Base-by-base conservation (phyloP, 2,888 invertebrate species). In the Auanema freiburgensis region DNA sequence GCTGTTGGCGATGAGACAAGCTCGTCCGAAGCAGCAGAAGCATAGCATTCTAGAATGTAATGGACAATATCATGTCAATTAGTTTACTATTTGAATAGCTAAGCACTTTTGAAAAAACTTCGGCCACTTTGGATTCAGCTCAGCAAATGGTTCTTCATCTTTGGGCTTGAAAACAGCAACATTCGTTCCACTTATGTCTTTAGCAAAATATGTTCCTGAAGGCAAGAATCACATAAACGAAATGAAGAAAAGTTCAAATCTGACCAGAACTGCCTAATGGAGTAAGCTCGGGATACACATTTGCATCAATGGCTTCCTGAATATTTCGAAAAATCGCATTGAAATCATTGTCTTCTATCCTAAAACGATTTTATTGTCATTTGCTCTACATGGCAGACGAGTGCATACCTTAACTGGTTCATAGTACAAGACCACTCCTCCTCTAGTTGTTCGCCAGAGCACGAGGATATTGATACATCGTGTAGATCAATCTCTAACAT, bases 141-240 rank as follows among this genome's bases (percentile, higher is more conserved):
- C 88, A 11, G 97, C 97, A 85, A 97, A 98, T 0, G 98, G 98
- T 85, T 99, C 98, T 85, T 99, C 98, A 86, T 99, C 96, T 87
- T 97, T 98, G 1, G 98, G 98, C 85, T 98, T 98, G 86, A 96
- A 98, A 42, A 98, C 97, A 59, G 91, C 95, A 81, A 97, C 89
- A 78, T 90, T 90, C 90, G 66, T 85, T 73, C 83, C 83, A 33
- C 90, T 88, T 61, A 89, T 88, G 87, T 93, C 93, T 87, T 93
- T 95, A 64, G 96, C 96, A 87, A 98, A 98, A 86, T 98, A 98
- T 76, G 96, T 96, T 18, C 98, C 97, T 86, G 94, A 95, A 58
- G 57, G 41, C 21, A 24, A 56, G 16, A n/a, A 42, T 18, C 8
- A 33, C 33, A 33, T 33, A 33, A 33, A 33, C 8, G 3, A 33